phyloP scores from a whole-genome alignment of 2,797 vertebrate genomes.

The Anisognathus igniventris region DNA sequence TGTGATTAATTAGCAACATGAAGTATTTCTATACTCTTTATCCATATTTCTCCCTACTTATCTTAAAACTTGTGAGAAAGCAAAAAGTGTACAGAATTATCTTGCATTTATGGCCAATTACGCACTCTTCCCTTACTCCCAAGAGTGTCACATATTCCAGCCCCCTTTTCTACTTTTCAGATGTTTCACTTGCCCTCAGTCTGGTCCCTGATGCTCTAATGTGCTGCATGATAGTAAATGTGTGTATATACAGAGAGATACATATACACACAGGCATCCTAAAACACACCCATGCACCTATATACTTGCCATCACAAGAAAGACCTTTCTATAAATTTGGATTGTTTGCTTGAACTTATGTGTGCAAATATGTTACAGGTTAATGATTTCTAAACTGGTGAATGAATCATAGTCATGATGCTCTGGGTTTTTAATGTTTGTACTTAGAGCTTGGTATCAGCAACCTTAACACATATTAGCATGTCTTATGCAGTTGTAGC shows the following conservation, averaged over 20 bases:
- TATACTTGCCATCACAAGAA: not conserved
- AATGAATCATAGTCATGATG: not conserved
- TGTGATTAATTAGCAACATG: not conserved
- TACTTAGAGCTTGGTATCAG: not conserved
- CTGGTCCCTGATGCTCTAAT: not conserved
- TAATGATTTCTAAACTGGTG: not conserved
- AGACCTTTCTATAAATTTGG: not conserved
- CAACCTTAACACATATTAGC: not conserved
- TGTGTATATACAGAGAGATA: fast-evolving
- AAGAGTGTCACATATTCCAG: not conserved
- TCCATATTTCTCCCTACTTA: not conserved
- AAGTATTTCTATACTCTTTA: not conserved
- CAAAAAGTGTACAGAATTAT: not conserved
- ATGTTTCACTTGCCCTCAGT: not conserved
- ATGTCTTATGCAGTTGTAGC: not conserved
- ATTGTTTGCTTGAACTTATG: not conserved
- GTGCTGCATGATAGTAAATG: not conserved
- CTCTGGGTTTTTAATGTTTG: not conserved
- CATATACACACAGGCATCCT: not conserved
- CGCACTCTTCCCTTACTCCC: not conserved
- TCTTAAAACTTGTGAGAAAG: not conserved
- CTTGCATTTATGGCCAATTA: not conserved
- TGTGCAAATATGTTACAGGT: not conserved
- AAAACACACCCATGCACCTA: not conserved
- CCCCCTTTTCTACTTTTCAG: not conserved